Conservation (phyloP, 2,797 vertebrate species). For the Tiaroga cobitis region DNA sequence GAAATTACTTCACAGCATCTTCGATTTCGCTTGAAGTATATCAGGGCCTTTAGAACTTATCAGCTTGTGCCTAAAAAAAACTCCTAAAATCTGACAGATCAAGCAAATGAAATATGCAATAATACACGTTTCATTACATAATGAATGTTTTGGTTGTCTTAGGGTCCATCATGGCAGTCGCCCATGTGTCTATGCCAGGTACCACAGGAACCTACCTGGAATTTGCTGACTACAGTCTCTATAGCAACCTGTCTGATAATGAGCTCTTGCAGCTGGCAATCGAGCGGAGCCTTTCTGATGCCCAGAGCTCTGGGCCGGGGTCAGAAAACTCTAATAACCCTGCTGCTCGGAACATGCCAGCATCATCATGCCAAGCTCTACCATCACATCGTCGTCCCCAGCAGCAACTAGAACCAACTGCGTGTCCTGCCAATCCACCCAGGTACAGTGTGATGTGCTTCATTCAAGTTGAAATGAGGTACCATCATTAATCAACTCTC, state of each 20-base stretch:
- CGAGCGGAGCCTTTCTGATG: slow-evolving; percentile 84
- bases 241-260: slow-evolving; percentile 86
- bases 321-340: slow-evolving; percentile 37
- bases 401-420: not conserved
- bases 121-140: not conserved
- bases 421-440: slow-evolving; percentile 61
- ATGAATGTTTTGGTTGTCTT: slow-evolving; percentile 6
- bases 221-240: slow-evolving; percentile 88
- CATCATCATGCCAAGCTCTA: not conserved
- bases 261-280: slow-evolving; percentile 91
- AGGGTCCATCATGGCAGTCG: slow-evolving; percentile 63
- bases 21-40: no score
- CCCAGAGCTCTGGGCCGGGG: not conserved
- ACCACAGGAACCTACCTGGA: slow-evolving; percentile 66
- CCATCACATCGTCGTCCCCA: not conserved
- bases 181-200: slow-evolving; percentile 63
- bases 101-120: not conserved
- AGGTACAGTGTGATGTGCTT: slow-evolving; percentile 45
- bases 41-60: no score
- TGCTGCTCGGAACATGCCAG: not conserved
- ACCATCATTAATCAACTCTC: not conserved
- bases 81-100: not conserved
- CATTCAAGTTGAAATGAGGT: not conserved
- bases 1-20: no score
- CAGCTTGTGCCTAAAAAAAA: not conserved